A percentile compares a stretch with the other conserved stretches of the same genome.
phyloP scores from a whole-genome alignment of 2,888 invertebrate species.

The Trichogramma dendrolimi region DNA sequence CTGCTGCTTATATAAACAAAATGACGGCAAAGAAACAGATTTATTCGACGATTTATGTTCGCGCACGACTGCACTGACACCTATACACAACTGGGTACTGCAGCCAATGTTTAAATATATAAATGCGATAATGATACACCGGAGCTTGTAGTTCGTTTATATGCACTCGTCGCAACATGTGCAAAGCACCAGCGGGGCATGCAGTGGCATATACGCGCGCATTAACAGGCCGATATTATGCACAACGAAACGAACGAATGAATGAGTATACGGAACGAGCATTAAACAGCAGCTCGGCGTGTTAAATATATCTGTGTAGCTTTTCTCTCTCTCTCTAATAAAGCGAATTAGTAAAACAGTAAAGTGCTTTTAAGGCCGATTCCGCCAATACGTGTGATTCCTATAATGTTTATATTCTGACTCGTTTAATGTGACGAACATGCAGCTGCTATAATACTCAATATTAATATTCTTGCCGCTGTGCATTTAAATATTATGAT shows the following conservation, averaged over 20 bases:
- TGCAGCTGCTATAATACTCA: constrained; percentile 16
- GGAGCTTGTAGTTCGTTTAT: background rate
- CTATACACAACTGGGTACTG: too few species aligned
- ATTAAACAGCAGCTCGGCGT: too few species aligned
- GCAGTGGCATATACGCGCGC: background rate
- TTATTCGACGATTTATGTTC: constrained; percentile 7
- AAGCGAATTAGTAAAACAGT: constrained; percentile 48
- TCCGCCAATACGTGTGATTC: too few species aligned
- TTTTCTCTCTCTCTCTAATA: constrained; percentile 36
- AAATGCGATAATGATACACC: too few species aligned
- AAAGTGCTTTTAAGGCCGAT: constrained; percentile 47
- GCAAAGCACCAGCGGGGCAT: background rate
- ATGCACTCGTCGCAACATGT: background rate
- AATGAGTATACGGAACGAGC: too few species aligned
- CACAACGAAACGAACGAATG: too few species aligned
- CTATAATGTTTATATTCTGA: constrained; percentile 38
- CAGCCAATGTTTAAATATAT: too few species aligned
- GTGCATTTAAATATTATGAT: too few species aligned
- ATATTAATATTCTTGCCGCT: too few species aligned
- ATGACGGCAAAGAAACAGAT: background rate
- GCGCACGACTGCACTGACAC: background rate
- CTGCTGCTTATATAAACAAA: too few species aligned
- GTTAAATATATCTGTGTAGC: constrained; percentile 32
- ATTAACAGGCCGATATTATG: constrained; percentile 10
- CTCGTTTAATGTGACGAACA: constrained; percentile 48